A percentile compares a stretch with the other conserved stretches of the same genome.
phyloP scores from a whole-genome alignment of 2,113 vertebrate genomes.

The Zootoca vivipara region DNA sequence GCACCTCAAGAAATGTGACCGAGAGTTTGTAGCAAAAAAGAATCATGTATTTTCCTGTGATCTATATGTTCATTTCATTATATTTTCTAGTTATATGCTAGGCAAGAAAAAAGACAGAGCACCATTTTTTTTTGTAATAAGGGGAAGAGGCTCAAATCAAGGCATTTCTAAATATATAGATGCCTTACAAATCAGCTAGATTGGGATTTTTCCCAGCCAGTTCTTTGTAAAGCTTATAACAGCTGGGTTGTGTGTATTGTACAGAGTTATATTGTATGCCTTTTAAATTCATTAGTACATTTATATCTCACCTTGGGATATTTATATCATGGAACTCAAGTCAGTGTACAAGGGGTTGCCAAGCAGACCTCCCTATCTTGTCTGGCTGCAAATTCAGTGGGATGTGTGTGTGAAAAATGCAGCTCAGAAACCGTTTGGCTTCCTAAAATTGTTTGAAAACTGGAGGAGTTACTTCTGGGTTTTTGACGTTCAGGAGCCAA shows the following conservation, averaged over 20 bases:
- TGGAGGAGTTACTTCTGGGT: too few relatives aligned
- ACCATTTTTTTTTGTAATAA: neutral
- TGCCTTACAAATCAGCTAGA: neutral
- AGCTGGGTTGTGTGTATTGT: neutral
- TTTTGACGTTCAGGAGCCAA: too few relatives aligned
- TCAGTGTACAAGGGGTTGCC: too few relatives aligned
- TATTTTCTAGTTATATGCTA: neutral
- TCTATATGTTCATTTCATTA: constrained; percentile 9
- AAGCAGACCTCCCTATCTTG: too few relatives aligned
- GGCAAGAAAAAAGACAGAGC: neutral
- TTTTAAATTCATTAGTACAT: neutral
- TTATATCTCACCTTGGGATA: too few relatives aligned
- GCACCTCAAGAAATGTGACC: too few relatives aligned
- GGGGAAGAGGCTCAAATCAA: neutral
- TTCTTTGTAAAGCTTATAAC: neutral
- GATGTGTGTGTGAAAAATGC: too few relatives aligned
- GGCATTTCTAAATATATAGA: neutral
- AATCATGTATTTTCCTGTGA: neutral
- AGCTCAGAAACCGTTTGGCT: too few relatives aligned
- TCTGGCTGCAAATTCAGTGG: too few relatives aligned
- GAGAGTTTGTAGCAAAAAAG: too few relatives aligned
- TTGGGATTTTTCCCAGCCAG: neutral
- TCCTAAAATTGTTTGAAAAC: too few relatives aligned
- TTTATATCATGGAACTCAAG: too few relatives aligned
- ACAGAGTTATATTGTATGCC: neutral